These are phyloP conservation scores for Pseudoatta argentina DNA, from an alignment of 1,140 invertebrate species.

Conservation along the genomic window DNA sequence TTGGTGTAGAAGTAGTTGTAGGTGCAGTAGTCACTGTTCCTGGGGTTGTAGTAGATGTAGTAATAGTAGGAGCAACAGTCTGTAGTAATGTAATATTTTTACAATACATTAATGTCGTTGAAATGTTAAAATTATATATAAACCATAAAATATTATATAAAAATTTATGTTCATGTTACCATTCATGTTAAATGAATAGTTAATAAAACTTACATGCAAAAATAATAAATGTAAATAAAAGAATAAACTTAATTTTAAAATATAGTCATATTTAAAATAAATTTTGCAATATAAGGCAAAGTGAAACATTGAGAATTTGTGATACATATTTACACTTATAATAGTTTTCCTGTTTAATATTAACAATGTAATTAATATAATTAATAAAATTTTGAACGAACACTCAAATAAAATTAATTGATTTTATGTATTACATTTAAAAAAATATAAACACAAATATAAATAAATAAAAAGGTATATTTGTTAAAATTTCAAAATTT, in stretches of 20 bases:
- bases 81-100: slow-evolving; percentile 63
- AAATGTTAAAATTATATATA: slow-evolving; percentile 14
- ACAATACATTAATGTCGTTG: not conserved
- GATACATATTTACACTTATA: not conserved
- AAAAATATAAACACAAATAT: not conserved
- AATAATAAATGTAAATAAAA: slow-evolving; percentile 18
- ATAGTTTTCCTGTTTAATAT: not conserved
- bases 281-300: not conserved
- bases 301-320: not conserved
- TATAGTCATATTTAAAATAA: not conserved
- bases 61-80: slow-evolving; percentile 83
- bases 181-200: not conserved
- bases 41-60: slow-evolving; percentile 79
- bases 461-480: slow-evolving; percentile 29
- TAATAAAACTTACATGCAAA: slow-evolving; percentile 24
- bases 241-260: slow-evolving; percentile 12
- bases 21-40: slow-evolving; percentile 78
- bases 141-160: slow-evolving; percentile 15
- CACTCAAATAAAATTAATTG: not conserved
- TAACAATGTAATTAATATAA: not conserved
- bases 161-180: not conserved
- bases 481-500: slow-evolving; percentile 29
- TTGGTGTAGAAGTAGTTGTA: slow-evolving; percentile 73
- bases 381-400: not conserved
- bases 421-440: slow-evolving; percentile 8